Percentiles rank a stretch among this genome's conserved stretches.
Evolutionary conservation across 2,113 vertebrate species (phyloP).

Genomic region (Ovis aries): ARS-UI_Ramb_v3.0 NC_056080.1:24785001-24785500

Average conservation of each 20-base stretch:
- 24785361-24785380: not conserved
- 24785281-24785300: not conserved
- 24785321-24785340: not conserved
- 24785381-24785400: not conserved
- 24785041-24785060: not conserved
- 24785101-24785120: not conserved
- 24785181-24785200: not conserved
- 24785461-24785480: not conserved
- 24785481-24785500: not conserved
- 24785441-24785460: not conserved
- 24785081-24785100: not conserved
- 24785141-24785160: not conserved
- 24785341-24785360: not conserved
- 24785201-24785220: not conserved
- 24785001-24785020: not conserved
- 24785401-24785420: not conserved
- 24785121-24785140: not conserved
- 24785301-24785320: not conserved
- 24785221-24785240: no score
- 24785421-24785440: not conserved
- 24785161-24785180: not conserved
- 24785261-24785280: not conserved
- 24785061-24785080: not conserved
- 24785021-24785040: not conserved
- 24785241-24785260: no score